phyloP scores from a whole-genome alignment of 92 coral and sea anemone genomes.

The Phymanthus crucifer region DNA sequence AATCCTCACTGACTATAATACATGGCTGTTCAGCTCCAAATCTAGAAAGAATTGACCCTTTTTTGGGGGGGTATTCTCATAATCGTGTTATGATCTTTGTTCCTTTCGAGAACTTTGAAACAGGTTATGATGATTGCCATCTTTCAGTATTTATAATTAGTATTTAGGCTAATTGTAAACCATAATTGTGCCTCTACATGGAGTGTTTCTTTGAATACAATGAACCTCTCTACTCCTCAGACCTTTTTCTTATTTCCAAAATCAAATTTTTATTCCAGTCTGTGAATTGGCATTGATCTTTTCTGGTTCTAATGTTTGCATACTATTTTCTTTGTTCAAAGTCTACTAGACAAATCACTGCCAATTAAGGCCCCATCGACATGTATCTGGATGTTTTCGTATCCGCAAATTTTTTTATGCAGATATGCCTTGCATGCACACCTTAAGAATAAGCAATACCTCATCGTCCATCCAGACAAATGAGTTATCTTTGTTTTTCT shows the following conservation, averaged over 20 bases:
- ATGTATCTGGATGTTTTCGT: too few relatives aligned
- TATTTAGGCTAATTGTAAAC: background rate
- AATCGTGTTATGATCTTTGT: background rate
- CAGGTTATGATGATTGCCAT: background rate
- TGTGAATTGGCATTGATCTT: background rate
- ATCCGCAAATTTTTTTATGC: too few relatives aligned
- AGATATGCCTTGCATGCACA: too few relatives aligned
- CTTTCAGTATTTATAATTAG: background rate
- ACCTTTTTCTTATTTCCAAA: background rate
- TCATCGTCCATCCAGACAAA: too few relatives aligned
- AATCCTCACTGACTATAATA: background rate
- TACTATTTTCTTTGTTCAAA: background rate
- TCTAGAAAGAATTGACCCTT: too few relatives aligned
- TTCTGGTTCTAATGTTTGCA: background rate
- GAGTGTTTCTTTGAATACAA: background rate
- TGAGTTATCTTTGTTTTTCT: too few relatives aligned
- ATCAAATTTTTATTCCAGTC: background rate
- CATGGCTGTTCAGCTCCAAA: background rate
- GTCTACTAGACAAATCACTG: background rate
- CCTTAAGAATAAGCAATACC: too few relatives aligned
- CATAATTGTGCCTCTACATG: background rate
- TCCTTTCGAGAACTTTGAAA: background rate
- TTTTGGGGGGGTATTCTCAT: too few relatives aligned
- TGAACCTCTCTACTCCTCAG: background rate
- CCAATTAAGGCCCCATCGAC: too few relatives aligned